Conservation (phyloP, 1,140 invertebrate species). For the Ephestia elutella region DNA sequence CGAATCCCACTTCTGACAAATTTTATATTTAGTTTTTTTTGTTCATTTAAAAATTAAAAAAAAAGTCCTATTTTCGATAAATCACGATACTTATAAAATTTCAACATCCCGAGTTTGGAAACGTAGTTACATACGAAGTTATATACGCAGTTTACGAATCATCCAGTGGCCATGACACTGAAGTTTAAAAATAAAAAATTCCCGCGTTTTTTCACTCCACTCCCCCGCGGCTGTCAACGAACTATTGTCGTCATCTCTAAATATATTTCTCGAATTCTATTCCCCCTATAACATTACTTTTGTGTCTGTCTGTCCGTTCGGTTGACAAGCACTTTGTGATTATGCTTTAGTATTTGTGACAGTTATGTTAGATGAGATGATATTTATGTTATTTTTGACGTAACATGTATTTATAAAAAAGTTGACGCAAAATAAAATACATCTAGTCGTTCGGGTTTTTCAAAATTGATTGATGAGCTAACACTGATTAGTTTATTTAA, state of each 20-base stretch:
- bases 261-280: neutral
- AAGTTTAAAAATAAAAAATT: conserved; percentile 4
- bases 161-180: neutral
- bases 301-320: neutral
- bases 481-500: too few relatives aligned
- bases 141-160: too few relatives aligned
- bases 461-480: too few relatives aligned
- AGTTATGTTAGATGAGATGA: neutral
- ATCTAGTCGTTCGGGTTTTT: too few relatives aligned
- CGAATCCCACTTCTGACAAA: conserved; percentile 88
- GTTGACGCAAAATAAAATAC: neutral
- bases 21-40: neutral
- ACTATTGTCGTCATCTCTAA: neutral
- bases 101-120: too few relatives aligned
- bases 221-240: neutral
- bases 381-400: neutral
- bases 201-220: neutral
- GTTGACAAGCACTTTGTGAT: conserved; percentile 4
- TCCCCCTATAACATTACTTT: neutral
- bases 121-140: too few relatives aligned
- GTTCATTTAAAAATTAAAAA: too few relatives aligned
- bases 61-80: too few relatives aligned
- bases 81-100: too few relatives aligned
- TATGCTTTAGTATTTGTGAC: neutral
- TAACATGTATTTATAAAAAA: neutral